Evolutionary conservation across 2,113 vertebrate species (phyloP).

Genomic region (Gobio gobio): DNA sequence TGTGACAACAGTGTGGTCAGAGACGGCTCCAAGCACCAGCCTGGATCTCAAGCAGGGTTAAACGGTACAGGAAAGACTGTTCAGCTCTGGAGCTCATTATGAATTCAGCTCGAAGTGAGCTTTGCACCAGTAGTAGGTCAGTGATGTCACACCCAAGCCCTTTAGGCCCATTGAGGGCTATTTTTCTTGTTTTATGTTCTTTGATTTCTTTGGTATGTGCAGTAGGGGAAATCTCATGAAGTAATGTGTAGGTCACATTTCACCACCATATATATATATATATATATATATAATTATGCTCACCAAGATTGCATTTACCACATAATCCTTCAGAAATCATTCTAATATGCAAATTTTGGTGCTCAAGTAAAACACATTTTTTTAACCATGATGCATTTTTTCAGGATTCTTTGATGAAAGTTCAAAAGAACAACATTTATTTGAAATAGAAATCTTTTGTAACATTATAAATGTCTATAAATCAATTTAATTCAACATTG

Average conservation of each 20-base stretch:
- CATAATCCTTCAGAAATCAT: too few species aligned
- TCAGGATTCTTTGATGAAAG: too few species aligned
- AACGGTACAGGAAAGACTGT: constrained; percentile 16
- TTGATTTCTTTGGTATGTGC: not conserved
- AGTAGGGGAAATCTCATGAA: not conserved
- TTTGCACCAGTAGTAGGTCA: constrained; percentile 15
- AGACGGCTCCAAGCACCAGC: not conserved
- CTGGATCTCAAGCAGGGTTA: constrained; percentile 19
- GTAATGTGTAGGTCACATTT: not conserved
- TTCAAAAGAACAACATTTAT: too few species aligned
- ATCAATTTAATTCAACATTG: too few species aligned
- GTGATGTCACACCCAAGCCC: constrained; percentile 27
- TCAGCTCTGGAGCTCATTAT: constrained; percentile 27
- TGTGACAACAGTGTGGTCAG: not conserved
- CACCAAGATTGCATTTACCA: too few species aligned
- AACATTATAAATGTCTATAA: too few species aligned
- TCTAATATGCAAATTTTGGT: too few species aligned
- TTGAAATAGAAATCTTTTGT: too few species aligned
- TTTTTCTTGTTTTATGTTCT: constrained; percentile 24
- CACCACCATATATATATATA: not conserved
- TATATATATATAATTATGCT: too few species aligned
- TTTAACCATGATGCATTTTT: too few species aligned
- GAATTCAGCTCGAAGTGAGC: constrained; percentile 18
- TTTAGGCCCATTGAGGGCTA: constrained; percentile 16
- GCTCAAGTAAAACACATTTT: too few species aligned